Conservation (phyloP, 2,113 vertebrate species). For the Cygnus atratus region DNA sequence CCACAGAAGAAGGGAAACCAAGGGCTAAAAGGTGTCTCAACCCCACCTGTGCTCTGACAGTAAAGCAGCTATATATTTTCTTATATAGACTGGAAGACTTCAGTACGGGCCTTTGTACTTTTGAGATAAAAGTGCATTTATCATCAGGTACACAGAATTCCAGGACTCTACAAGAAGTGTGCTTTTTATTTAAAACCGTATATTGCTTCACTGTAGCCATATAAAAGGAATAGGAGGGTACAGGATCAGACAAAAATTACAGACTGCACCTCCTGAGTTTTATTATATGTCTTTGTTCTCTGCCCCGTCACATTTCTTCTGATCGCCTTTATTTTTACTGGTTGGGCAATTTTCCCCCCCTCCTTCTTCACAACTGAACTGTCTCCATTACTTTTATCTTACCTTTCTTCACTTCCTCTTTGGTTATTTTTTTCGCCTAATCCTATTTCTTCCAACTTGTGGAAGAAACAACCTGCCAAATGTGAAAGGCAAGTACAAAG, state of each 20-base stretch:
- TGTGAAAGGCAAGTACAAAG: background rate
- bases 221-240: background rate
- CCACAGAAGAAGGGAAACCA: background rate
- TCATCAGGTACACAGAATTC: background rate
- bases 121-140: background rate
- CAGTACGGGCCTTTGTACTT: background rate
- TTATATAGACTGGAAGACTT: background rate
- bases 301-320: background rate
- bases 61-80: background rate
- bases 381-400: background rate
- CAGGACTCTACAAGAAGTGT: fast-evolving
- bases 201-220: background rate
- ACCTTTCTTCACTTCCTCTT: background rate
- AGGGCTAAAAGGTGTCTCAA: background rate
- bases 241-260: background rate
- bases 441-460: background rate
- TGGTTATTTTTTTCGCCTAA: background rate
- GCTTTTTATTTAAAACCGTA: background rate
- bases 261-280: background rate
- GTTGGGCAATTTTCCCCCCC: background rate
- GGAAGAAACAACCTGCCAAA: background rate
- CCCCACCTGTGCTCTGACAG: background rate
- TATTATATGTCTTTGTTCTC: background rate
- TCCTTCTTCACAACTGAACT: background rate
- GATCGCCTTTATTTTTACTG: background rate